phyloP scores from a whole-genome alignment of 2,113 vertebrate genomes.

The Corythornis madagascariensis region DNA sequence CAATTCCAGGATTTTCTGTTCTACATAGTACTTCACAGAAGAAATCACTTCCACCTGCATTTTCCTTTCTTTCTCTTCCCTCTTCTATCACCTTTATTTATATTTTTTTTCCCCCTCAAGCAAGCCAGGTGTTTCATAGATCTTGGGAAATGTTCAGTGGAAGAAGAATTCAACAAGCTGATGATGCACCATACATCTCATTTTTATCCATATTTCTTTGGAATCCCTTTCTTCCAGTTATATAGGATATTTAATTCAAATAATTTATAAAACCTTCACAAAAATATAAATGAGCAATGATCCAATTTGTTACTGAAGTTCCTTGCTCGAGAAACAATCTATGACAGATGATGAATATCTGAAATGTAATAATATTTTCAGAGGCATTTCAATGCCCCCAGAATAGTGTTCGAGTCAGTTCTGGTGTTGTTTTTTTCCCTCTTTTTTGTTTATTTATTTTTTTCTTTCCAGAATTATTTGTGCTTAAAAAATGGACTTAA shows the following conservation, averaged over 20 bases:
- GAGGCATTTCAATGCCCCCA: not conserved
- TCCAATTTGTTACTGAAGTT: not conserved
- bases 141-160: not conserved
- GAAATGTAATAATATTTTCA: not conserved
- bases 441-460: not conserved
- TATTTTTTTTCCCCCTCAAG: not conserved
- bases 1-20: not conserved
- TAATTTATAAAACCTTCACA: not conserved
- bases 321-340: not conserved
- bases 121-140: not conserved
- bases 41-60: not conserved
- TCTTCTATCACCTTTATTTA: not conserved
- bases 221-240: not conserved
- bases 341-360: not conserved
- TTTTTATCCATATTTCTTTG: not conserved
- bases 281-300: not conserved
- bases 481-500: not conserved
- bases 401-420: not conserved
- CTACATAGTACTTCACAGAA: not conserved
- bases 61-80: not conserved
- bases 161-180: not conserved
- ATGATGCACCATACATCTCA: not conserved
- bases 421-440: fast-evolving
- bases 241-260: not conserved
- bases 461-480: not conserved